These are phyloP conservation scores for Cepaea hortensis DNA, from an alignment of 2,888 invertebrate species.

Conservation along the genomic window DNA sequence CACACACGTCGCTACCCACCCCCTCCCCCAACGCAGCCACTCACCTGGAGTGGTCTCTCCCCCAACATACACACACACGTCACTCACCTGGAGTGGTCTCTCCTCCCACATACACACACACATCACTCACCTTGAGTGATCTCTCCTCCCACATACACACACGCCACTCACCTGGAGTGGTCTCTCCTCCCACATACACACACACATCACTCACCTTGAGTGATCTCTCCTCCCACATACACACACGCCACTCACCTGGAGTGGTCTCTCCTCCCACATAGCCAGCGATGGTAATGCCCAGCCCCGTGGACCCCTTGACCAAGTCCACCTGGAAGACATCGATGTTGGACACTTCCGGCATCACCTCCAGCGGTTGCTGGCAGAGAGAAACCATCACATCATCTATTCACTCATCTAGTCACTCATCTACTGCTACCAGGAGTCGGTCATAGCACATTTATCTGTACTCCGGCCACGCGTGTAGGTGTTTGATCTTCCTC, in stretches of 20 bases:
- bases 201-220: too few relatives aligned
- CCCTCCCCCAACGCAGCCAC: too few relatives aligned
- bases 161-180: not conserved
- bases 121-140: too few relatives aligned
- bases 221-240: too few relatives aligned
- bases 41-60: too few relatives aligned
- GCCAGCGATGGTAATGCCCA: conserved; percentile 76
- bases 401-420: too few relatives aligned
- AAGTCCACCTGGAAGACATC: conserved; percentile 95
- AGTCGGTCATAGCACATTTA: not conserved
- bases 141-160: too few relatives aligned
- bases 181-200: too few relatives aligned
- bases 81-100: not conserved
- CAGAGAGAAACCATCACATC: not conserved
- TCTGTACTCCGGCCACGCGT: not conserved
- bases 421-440: not conserved
- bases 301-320: conserved; percentile 89
- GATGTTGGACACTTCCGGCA: conserved; percentile 81
- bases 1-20: too few relatives aligned
- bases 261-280: conserved; percentile 70
- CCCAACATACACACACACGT: too few relatives aligned
- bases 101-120: too few relatives aligned
- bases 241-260: conserved; percentile 58
- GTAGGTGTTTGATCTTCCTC: not conserved
- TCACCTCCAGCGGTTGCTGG: conserved; percentile 62